Evolutionary conservation across 2,888 invertebrate species (phyloP), one percentile per base, ranked within the genome.

Genomic region (Schrankia costaestrigalis): DNA sequence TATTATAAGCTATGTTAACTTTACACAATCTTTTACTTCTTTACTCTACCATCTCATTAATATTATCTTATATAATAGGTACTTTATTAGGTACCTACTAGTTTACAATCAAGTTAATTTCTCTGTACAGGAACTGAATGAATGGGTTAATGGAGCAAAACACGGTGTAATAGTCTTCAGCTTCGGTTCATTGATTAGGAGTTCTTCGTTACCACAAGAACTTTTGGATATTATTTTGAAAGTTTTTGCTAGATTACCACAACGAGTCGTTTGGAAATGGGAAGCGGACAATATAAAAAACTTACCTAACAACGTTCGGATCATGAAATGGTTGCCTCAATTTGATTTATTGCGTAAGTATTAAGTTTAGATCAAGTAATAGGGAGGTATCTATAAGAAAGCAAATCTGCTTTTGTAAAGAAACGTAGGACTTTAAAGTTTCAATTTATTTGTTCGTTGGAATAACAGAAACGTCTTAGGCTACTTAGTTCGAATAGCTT

Each of bases 181-280:
- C 59, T 89, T 94, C 67, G 94, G 94, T 0, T 94, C 94, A 0
- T 89, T 93, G 83, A 84, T 94, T 35, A 91, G 90, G 38, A 85
- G 90, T 0, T 88, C 91, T 4, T 89, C 90, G 0, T 84, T 94
- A 56, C 89, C 91, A 0, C 64, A 72, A 23, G 78, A 89, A 1
- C 91, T 89, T 38, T 60, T 90, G 27, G 56, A 76, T 3, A 81
- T 78, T 14, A 89, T 95, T 22, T 39, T 93, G 14, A 83, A 83
- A 10, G 92, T 90, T 7, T 89, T 94, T 39, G 71, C 81, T 0
- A 78, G 84, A 11, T 69, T 94, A 13, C 87, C 91, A 2, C 89
- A 92, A 48, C 88, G 90, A 27, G 89, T 94, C 1, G 70, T 94
- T 19, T 94, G 93, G 94, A 94, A 93, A 78, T 93, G 92, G 91